A percentile compares a stretch with the other conserved stretches of the same genome.
Conservation (phyloP, 2,888 invertebrate species). For the Lepidochitona cinerea region DNA sequence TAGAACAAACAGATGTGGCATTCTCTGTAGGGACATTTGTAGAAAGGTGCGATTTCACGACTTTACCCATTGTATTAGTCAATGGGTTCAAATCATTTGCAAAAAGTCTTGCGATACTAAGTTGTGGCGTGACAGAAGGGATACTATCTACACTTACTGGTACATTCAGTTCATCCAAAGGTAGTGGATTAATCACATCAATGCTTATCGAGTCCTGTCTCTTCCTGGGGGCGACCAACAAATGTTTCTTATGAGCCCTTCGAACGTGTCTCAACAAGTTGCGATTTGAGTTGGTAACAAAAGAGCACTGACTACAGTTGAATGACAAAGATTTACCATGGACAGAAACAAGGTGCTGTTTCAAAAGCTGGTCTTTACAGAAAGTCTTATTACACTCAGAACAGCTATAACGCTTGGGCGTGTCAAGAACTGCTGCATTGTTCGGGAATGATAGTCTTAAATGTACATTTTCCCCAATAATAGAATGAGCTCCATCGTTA, state of each 20-base stretch:
- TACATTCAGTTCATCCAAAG: background rate
- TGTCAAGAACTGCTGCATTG: background rate
- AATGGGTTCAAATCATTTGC: no score
- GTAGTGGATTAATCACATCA: background rate
- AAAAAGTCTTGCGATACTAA: no score
- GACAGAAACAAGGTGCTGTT: background rate
- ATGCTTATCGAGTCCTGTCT: background rate
- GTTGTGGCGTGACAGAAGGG: no score
- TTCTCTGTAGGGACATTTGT: no score
- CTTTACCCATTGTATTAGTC: no score
- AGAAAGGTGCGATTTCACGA: no score
- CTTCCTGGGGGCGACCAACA: no score
- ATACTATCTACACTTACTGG: no score
- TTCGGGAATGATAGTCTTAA: constrained; percentile 27
- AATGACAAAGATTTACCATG: background rate
- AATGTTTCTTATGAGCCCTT: background rate
- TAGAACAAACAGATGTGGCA: no score
- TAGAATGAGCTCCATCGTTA: constrained; percentile 12
- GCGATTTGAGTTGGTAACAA: background rate
- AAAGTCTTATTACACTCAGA: background rate
- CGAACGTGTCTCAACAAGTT: background rate
- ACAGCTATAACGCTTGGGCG: background rate
- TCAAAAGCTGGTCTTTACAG: background rate
- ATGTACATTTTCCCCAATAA: constrained; percentile 29
- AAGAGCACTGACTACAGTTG: background rate